A percentile compares a stretch with the other conserved stretches of the same genome.
These are phyloP conservation scores for Diplolepis rosae DNA, from an alignment of 2,888 invertebrate genomes.

Conservation along the genomic window DNA sequence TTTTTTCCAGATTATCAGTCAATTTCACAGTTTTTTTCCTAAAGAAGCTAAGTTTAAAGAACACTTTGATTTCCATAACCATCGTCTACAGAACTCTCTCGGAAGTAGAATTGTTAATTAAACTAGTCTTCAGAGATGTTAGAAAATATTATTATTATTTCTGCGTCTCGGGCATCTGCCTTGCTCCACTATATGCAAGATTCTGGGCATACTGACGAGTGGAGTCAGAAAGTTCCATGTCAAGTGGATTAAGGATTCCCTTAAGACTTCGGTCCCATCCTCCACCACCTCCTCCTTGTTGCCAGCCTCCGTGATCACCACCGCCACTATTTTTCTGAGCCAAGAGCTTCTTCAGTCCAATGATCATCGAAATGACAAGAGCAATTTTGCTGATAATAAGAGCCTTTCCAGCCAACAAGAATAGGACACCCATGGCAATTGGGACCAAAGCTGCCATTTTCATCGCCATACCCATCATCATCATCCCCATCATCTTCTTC, in stretches of 20 bases:
- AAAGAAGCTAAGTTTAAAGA: too few relatives aligned
- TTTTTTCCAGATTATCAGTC: neutral
- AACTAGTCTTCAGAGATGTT: neutral
- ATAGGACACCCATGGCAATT: constrained; percentile 85
- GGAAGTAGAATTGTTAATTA: neutral
- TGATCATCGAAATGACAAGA: constrained; percentile 85
- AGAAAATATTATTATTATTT: neutral
- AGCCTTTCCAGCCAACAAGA: constrained; percentile 90
- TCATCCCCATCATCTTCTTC: constrained; percentile 94
- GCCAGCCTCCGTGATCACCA: constrained; percentile 65
- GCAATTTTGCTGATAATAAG: constrained; percentile 88
- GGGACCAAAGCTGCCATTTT: constrained; percentile 89
- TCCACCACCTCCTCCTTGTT: constrained; percentile 70
- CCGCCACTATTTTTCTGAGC: constrained; percentile 78
- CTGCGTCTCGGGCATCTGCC: constrained; percentile 35
- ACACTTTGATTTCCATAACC: neutral
- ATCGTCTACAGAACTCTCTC: neutral
- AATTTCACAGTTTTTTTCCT: neutral
- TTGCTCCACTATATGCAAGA: constrained; percentile 80
- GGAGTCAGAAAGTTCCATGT: constrained; percentile 60
- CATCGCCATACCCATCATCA: constrained; percentile 92
- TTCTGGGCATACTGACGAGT: constrained; percentile 76
- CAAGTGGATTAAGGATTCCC: constrained; percentile 49
- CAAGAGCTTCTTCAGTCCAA: constrained; percentile 87
- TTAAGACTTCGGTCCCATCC: constrained; percentile 83